Percentiles rank a stretch among this genome's conserved stretches.
These are phyloP conservation scores for Scarus forsteni DNA, from an alignment of 2,797 vertebrate species.

Conservation along the genomic window DNA sequence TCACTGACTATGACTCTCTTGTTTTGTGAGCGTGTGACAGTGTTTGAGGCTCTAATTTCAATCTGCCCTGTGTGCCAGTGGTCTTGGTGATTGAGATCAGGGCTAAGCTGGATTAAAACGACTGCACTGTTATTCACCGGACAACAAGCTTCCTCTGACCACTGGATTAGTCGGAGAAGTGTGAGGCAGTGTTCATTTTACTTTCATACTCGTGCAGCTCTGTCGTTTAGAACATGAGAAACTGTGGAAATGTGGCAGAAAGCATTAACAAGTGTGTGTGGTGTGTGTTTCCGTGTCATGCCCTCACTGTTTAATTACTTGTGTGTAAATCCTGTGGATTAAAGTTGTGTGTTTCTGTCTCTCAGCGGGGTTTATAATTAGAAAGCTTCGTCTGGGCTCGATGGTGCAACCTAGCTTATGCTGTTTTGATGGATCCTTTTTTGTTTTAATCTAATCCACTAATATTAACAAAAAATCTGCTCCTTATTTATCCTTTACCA, in stretches of 20 bases:
- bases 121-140: conserved; percentile 36
- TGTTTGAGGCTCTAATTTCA: conserved; percentile 40
- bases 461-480: too few species aligned
- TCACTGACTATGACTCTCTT: accelerated
- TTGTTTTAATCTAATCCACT: not conserved
- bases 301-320: conserved; percentile 3
- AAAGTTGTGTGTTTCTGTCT: conserved; percentile 22
- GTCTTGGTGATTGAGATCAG: conserved; percentile 57
- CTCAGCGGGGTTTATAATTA: conserved; percentile 28
- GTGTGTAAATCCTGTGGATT: conserved; percentile 37
- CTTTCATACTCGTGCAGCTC: conserved; percentile 24
- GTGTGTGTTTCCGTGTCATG: conserved; percentile 10
- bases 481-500: too few species aligned
- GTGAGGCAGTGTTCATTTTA: conserved; percentile 20
- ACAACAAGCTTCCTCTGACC: conserved; percentile 51
- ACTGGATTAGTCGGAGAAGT: conserved; percentile 58
- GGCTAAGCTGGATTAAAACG: conserved; percentile 70
- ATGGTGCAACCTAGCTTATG: not conserved
- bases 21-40: not conserved
- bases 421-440: not conserved
- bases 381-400: conserved; percentile 12
- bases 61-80: conserved; percentile 46
- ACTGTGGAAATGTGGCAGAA: not conserved
- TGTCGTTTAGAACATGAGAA: conserved; percentile 1
- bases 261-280: conserved; percentile 3